Evolutionary conservation across 2,113 vertebrate genomes (phyloP).

Genomic region (Clupea harengus): DNA sequence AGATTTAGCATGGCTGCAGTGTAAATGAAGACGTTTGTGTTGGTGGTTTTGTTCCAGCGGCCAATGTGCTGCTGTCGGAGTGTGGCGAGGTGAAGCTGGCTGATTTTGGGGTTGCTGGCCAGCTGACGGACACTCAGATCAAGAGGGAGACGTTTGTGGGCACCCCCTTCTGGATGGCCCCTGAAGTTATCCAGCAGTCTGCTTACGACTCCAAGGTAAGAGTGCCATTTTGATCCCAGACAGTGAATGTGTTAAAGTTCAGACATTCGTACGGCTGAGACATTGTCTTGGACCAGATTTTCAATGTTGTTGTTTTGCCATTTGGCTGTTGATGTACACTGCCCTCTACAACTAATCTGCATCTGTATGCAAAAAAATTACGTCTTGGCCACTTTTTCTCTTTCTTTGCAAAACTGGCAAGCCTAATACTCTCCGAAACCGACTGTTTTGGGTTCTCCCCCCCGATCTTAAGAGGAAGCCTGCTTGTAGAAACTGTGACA

Average conservation of each 20-base stretch:
- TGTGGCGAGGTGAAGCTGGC: constrained; percentile 87
- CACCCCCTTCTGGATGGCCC: constrained; percentile 89
- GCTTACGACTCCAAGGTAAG: constrained; percentile 85
- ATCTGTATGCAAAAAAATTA: too few species aligned
- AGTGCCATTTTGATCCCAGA: not conserved
- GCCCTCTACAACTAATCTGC: too few species aligned
- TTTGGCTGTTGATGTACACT: too few species aligned
- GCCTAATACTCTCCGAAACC: not conserved
- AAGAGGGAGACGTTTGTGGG: constrained; percentile 89
- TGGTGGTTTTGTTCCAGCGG: constrained; percentile 65
- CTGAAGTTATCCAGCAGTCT: constrained; percentile 88
- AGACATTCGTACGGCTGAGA: not conserved
- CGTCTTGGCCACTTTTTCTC: too few species aligned
- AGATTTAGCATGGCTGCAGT: not conserved
- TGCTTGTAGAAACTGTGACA: not conserved
- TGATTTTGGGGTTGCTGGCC: constrained; percentile 86
- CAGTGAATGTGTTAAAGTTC: not conserved
- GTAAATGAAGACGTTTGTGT: not conserved
- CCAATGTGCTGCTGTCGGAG: constrained; percentile 86
- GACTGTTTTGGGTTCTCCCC: not conserved
- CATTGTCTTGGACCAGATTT: not conserved
- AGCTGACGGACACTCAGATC: constrained; percentile 87
- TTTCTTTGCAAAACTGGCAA: not conserved
- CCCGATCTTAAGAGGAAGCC: not conserved
- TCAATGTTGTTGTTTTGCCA: not conserved